Evolutionary conservation across 1,140 invertebrate species (phyloP).

Genomic region (Rhysida immarginata): DNA sequence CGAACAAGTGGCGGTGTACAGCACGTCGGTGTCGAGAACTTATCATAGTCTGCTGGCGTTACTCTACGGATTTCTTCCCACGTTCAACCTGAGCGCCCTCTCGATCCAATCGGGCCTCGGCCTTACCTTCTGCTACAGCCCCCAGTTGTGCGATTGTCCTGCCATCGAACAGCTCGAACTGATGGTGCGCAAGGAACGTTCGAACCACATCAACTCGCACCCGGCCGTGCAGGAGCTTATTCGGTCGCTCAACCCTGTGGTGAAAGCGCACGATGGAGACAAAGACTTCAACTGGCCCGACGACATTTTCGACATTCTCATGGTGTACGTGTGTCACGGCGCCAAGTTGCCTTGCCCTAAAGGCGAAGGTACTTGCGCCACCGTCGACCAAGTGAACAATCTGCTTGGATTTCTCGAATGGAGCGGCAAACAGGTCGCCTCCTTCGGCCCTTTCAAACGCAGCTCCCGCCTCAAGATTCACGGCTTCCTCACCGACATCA

Average conservation of each 20-base stretch:
- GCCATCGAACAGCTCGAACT: conserved; percentile 39
- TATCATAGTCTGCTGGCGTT: conserved; percentile 74
- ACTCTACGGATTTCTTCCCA: conserved; percentile 53
- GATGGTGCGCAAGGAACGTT: conserved; percentile 15
- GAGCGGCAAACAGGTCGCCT: conserved; percentile 20
- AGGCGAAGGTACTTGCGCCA: conserved; percentile 19
- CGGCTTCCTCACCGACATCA: conserved; percentile 28
- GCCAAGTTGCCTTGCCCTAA: conserved; percentile 50
- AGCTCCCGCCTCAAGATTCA: conserved; percentile 24
- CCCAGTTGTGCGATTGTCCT: conserved; percentile 51
- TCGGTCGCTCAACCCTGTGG: conserved; percentile 32
- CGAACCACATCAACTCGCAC: conserved; percentile 20
- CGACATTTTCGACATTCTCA: conserved; percentile 57
- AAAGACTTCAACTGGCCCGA: conserved; percentile 44
- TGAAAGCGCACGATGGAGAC: conserved; percentile 36
- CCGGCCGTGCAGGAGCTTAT: conserved; percentile 48
- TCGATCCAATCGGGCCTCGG: conserved; percentile 53
- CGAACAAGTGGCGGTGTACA: conserved; percentile 53
- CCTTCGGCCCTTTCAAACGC: conserved; percentile 15
- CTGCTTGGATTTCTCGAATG: conserved; percentile 25
- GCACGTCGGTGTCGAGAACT: conserved; percentile 69
- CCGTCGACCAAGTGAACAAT: conserved; percentile 21
- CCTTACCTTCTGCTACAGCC: conserved; percentile 66
- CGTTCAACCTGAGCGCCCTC: conserved; percentile 36
- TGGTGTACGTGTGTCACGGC: conserved; percentile 69